Conservation (phyloP, 2,888 invertebrate species). For the Byasa hedistus region DNA sequence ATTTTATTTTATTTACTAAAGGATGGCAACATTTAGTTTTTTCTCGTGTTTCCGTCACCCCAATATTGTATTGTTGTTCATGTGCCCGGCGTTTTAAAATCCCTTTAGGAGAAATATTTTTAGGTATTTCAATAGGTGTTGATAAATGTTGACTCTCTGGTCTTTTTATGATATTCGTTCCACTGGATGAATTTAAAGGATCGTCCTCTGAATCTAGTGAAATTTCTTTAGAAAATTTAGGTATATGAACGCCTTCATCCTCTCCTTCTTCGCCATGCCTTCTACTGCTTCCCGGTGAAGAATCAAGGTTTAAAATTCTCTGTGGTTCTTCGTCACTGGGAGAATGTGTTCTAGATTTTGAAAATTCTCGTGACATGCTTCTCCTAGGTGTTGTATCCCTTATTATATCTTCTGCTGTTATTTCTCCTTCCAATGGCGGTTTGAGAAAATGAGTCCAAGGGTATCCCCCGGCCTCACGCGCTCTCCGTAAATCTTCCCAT, state of each 20-base stretch:
- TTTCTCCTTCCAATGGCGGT: conserved; percentile 76
- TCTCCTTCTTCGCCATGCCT: conserved; percentile 71
- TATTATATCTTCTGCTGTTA: conserved; percentile 75
- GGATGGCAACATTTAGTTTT: conserved; percentile 81
- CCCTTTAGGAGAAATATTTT: conserved; percentile 73
- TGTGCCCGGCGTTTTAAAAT: conserved; percentile 77
- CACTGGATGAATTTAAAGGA: conserved; percentile 48
- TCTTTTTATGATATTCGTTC: conserved; percentile 51
- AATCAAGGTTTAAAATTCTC: conserved; percentile 70
- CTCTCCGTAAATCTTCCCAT: conserved; percentile 88
- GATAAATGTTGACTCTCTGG: conserved; percentile 57
- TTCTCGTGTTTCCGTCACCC: conserved; percentile 69
- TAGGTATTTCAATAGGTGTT: conserved; percentile 59
- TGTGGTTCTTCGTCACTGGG: conserved; percentile 61
- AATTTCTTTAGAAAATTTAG: conserved; percentile 74
- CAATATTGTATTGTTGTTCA: conserved; percentile 64
- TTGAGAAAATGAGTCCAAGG: conserved; percentile 90
- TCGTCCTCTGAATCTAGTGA: conserved; percentile 75
- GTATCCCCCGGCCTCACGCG: conserved; percentile 86
- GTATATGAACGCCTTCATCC: conserved; percentile 70
- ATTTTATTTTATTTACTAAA: conserved; percentile 82
- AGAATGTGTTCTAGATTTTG: conserved; percentile 70
- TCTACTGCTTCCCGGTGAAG: conserved; percentile 75
- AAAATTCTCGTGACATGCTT: conserved; percentile 73
- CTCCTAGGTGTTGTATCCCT: conserved; percentile 69